Evolutionary conservation across 2,888 invertebrate species (phyloP), one percentile per base, ranked within the genome.

Genomic region (Ashinkailepas kermadecensis): DNA sequence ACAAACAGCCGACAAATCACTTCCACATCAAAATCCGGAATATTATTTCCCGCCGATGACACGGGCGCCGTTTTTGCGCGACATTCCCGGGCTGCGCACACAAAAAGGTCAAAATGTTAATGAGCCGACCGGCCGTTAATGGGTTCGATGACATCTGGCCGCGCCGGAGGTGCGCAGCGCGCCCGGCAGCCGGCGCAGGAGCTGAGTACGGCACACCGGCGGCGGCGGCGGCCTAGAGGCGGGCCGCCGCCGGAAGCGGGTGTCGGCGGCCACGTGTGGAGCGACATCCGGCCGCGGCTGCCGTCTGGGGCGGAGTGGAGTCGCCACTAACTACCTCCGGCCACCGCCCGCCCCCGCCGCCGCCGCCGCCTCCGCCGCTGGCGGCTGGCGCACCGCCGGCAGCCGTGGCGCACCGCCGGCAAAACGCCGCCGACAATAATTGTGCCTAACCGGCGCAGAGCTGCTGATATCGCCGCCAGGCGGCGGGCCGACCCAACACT

Each of bases 291-390:
- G 74, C 65, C 7, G 56, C 74, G 18, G 54, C 10, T 11, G 25
- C 12, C 94, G 81, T 87, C 93, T 83, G 93, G 94, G 8, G 93
- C 94, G 0, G 94, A 94, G 86, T 90, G 89, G 82, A 93, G 93
- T 23, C 84, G 85, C 65, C 85, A 84, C 58, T 62, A 94, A 94
- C 21, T n/a, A n/a, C 70, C 65, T 23, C 70, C 9, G 81, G 78
- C 70, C 70, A 39, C 39, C 39, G 39, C 39, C 39, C 74, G 74
- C 74, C 74, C 74, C 18, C 74, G 74, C 74, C 74, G 54, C 74
- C 74, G 21, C 21, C 11, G 18, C 74, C 74, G 74, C 11, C 54
- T 1, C 39, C 25, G 67, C 13, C 67, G 67, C 67, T 39, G 39
- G 39, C 39, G 39, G 39, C 74, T 11, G 21, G 11, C 23, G 74